Evolutionary conservation across 1,140 invertebrate species (phyloP), one percentile per base, ranked within the genome.

Genomic region (Leptestheria dahalacensis): DNA sequence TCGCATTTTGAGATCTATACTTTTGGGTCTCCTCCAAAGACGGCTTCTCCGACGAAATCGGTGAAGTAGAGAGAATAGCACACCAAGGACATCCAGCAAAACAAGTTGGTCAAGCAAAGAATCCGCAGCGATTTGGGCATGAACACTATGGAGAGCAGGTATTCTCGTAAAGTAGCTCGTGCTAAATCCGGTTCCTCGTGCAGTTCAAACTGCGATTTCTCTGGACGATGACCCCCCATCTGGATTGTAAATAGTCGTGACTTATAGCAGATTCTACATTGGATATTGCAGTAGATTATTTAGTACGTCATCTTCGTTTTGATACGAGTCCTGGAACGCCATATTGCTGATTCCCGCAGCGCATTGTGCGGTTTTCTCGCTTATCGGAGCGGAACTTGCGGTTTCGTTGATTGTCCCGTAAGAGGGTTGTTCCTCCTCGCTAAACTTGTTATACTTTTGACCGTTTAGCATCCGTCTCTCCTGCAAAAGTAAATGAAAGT

Each of bases 1-100:
- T 25, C 60, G 49, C 18, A 59, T 18, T 49, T 52, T 51, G 23
- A 9, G 18, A 51, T 9, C 1, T 48, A 48, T 69, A 85, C 85
- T 69, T 80, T 82, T 23, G 91, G 92, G 77, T 93, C 80, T 0
- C 91, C 91, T n/a, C 79, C 78, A 69, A 87, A 97, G n/a, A 97
- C 90, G 26, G 88, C 83, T 73, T 97, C 91, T 0, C 91, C 94
- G 4, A 97, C 92, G 70, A 95, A 97, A 72, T 97, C 92, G 0
- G 94, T 97, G 69, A 97, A 97, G 71, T 96, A 97, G 0, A 97
- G 74, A 0, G 92, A 96, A 68, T 97, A 97, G 70, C 91, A 95
- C 1, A 97, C 90, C 59, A 97, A 86, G 0, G 91, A 89, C 90
- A 94, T 96, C 94, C 93, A 97, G 68, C 90, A 95, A 71, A 96